These are phyloP conservation scores for Micromesistius poutassou DNA, from an alignment of 2,797 vertebrate genomes.

Conservation along the genomic window DNA sequence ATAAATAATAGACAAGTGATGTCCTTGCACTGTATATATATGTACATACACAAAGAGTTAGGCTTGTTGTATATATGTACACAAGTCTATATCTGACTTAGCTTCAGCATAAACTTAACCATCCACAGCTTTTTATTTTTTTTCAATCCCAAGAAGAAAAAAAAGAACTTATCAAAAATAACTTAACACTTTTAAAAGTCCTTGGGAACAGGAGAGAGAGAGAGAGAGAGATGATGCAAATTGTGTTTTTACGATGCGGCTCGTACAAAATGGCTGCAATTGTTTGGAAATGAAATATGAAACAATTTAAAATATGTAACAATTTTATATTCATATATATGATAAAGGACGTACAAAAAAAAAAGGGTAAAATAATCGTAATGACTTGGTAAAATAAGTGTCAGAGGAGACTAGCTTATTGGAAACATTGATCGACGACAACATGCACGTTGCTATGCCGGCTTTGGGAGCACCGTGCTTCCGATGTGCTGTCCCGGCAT, in stretches of 20 bases:
- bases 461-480: constrained; percentile 42
- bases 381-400: constrained; percentile 59
- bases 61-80: constrained; percentile 72
- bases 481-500: neutral
- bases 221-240: neutral
- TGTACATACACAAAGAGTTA: constrained; percentile 74
- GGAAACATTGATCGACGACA: constrained; percentile 65
- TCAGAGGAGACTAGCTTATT: constrained; percentile 63
- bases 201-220: constrained; percentile 26
- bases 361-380: constrained; percentile 41
- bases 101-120: constrained; percentile 56
- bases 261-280: constrained; percentile 37
- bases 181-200: constrained; percentile 62
- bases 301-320: constrained; percentile 27
- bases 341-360: constrained; percentile 34
- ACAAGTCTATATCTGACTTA: constrained; percentile 63
- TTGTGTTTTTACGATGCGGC: neutral
- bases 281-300: constrained; percentile 42
- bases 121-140: neutral
- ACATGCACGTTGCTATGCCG: constrained; percentile 73
- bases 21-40: constrained; percentile 75
- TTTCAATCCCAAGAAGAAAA: constrained; percentile 22
- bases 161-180: constrained; percentile 59
- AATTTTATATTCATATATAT: constrained; percentile 3
- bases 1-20: constrained; percentile 80